Percentiles rank a stretch among this genome's conserved stretches.
Evolutionary conservation across 2,888 invertebrate genomes (phyloP).

Genomic region (Morpho deidamia): DNA sequence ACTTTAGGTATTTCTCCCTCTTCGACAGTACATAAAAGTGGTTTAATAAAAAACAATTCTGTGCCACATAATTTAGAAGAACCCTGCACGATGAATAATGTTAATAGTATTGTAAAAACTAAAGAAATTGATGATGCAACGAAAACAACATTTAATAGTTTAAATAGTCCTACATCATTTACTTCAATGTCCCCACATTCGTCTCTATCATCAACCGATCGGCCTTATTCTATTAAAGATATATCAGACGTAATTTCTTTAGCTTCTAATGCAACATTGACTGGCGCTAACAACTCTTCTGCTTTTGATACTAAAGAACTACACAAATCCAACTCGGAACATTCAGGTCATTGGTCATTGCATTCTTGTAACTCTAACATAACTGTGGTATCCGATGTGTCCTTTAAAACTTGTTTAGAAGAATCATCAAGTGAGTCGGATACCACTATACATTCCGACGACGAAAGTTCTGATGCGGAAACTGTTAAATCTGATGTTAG

Average conservation of each 20-base stretch:
- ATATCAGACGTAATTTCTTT: constrained; percentile 65
- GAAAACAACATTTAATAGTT: constrained; percentile 14
- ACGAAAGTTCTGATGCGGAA: constrained; percentile 61
- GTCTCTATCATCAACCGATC: constrained; percentile 43
- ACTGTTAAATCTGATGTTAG: constrained; percentile 64
- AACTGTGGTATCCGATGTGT: constrained; percentile 59
- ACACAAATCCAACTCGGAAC: constrained; percentile 66
- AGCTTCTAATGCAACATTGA: constrained; percentile 49
- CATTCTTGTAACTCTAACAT: constrained; percentile 64
- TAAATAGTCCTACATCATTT: constrained; percentile 37
- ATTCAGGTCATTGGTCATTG: constrained; percentile 66
- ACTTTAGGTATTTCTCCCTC: constrained; percentile 52
- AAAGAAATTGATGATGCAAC: constrained; percentile 27
- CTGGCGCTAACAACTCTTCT: constrained; percentile 50
- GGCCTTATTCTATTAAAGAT: constrained; percentile 65
- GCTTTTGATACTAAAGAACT: constrained; percentile 56
- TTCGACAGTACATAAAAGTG: constrained; percentile 42
- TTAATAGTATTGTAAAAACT: constrained; percentile 47
- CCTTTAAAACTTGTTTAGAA: constrained; percentile 61
- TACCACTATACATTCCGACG: constrained; percentile 62
- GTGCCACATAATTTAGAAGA: constrained; percentile 59
- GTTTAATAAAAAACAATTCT: constrained; percentile 55
- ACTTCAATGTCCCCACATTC: constrained; percentile 53
- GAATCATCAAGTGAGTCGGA: constrained; percentile 66
- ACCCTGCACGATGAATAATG: constrained; percentile 54